A percentile compares a stretch with the other conserved stretches of the same genome.
Conservation (phyloP, 1,140 invertebrate species). For the Fopius arisanus region DNA sequence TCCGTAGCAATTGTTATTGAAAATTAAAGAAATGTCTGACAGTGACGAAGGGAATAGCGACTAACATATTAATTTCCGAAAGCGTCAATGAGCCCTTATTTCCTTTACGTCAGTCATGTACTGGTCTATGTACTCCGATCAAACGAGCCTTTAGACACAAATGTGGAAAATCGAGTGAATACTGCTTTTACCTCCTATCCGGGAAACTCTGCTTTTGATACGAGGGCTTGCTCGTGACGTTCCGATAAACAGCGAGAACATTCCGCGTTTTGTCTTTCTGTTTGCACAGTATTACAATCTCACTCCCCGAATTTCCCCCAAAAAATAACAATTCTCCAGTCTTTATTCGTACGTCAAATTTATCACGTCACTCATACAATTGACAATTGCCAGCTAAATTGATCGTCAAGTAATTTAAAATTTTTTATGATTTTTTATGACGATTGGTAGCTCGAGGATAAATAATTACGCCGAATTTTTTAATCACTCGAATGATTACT, state of each 20-base stretch:
- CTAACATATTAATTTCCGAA: neutral
- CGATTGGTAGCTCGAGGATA: too few relatives aligned
- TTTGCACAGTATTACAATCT: neutral
- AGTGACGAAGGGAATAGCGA: neutral
- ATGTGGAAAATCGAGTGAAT: constrained; percentile 32
- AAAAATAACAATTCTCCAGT: too few relatives aligned
- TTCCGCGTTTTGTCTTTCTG: constrained; percentile 8
- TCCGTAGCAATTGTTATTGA: too few relatives aligned
- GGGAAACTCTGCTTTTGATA: constrained; percentile 46
- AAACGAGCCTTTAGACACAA: neutral
- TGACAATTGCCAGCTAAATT: too few relatives aligned
- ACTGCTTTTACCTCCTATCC: constrained; percentile 19
- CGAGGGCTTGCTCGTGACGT: constrained; percentile 48
- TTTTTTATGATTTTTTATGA: too few relatives aligned
- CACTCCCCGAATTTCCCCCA: too few relatives aligned
- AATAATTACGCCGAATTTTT: too few relatives aligned
- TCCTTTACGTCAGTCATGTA: neutral
- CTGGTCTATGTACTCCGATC: neutral
- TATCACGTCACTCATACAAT: too few relatives aligned
- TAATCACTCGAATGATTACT: too few relatives aligned
- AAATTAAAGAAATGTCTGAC: too few relatives aligned
- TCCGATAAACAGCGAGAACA: constrained; percentile 21
- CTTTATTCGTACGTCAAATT: too few relatives aligned
- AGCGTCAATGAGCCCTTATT: neutral
- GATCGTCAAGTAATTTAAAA: too few relatives aligned